Conservation (phyloP, 1,140 invertebrate genomes). For the Zaprionus capensis region DNA sequence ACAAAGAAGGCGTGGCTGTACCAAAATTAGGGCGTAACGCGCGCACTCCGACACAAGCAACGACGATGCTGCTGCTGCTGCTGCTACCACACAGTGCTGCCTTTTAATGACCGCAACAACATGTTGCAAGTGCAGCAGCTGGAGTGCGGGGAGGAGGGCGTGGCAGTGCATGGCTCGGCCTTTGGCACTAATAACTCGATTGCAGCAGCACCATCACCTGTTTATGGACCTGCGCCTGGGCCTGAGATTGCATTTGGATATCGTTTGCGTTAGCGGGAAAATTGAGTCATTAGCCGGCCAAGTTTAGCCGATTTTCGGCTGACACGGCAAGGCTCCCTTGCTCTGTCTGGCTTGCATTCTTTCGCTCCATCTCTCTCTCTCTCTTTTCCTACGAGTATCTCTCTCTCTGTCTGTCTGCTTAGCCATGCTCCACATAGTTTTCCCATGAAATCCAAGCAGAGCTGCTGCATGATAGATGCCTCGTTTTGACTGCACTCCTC, state of each 20-base stretch:
- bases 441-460: constrained; percentile 48
- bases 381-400: background rate
- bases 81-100: constrained; percentile 7
- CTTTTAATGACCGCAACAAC: constrained; percentile 23
- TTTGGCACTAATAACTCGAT: constrained; percentile 37
- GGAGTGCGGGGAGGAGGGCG: background rate
- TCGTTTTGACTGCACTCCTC: background rate
- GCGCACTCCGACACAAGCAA: constrained; percentile 4
- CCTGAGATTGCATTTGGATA: constrained; percentile 8
- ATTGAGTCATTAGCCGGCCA: background rate
- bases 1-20: constrained; percentile 15
- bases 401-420: background rate
- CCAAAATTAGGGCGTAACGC: constrained; percentile 28
- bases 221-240: constrained; percentile 2
- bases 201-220: constrained; percentile 37
- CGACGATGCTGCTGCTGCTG: background rate
- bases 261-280: background rate
- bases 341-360: background rate
- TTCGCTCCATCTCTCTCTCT: background rate
- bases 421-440: constrained; percentile 18
- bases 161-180: background rate
- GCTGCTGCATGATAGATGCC: constrained; percentile 35
- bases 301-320: constrained; percentile 1
- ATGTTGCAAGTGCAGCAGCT: constrained; percentile 13
- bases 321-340: background rate